A percentile compares a stretch with the other conserved stretches of the same genome.
Evolutionary conservation across 2,888 invertebrate species (phyloP).

Genomic region (Zaprionus lineosus): DNA sequence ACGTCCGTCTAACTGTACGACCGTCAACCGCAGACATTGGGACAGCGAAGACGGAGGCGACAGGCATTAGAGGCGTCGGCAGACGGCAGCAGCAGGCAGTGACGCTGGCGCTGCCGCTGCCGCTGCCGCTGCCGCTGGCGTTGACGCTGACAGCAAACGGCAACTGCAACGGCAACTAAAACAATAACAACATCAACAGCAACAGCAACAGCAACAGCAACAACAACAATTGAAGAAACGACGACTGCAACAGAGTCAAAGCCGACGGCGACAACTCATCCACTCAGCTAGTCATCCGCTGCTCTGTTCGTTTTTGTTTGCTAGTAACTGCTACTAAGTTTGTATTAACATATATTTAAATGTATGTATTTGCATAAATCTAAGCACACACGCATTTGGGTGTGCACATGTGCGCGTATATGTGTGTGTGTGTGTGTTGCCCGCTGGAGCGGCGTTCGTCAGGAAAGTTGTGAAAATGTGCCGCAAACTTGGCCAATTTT

Average conservation of each 20-base stretch:
- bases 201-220: conserved; percentile 20
- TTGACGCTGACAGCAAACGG: conserved; percentile 15
- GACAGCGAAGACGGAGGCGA: conserved; percentile 54
- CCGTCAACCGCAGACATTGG: conserved; percentile 74
- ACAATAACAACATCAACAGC: conserved; percentile 32
- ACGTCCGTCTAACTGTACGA: conserved; percentile 76
- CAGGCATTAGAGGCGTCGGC: conserved; percentile 60
- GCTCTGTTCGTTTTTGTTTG: conserved; percentile 32
- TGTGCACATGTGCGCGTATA: no score
- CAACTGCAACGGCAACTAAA: conserved; percentile 4
- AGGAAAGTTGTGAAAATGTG: no score
- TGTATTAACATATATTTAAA: conserved; percentile 2
- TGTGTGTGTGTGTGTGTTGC: no score
- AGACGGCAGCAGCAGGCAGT: conserved; percentile 33
- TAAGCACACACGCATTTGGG: no score
- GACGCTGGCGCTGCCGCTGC: conserved; percentile 24
- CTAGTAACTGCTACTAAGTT: conserved; percentile 32
- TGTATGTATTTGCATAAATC: not conserved
- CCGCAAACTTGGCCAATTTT: no score
- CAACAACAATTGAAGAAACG: conserved; percentile 16
- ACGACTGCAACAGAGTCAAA: conserved; percentile 8
- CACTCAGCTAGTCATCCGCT: no score
- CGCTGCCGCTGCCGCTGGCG: conserved; percentile 20
- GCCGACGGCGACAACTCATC: conserved; percentile 57
- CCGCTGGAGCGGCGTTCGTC: no score